These are phyloP conservation scores for Girardinichthys multiradiatus DNA, from an alignment of 2,113 vertebrate species.

Conservation along the genomic window DNA sequence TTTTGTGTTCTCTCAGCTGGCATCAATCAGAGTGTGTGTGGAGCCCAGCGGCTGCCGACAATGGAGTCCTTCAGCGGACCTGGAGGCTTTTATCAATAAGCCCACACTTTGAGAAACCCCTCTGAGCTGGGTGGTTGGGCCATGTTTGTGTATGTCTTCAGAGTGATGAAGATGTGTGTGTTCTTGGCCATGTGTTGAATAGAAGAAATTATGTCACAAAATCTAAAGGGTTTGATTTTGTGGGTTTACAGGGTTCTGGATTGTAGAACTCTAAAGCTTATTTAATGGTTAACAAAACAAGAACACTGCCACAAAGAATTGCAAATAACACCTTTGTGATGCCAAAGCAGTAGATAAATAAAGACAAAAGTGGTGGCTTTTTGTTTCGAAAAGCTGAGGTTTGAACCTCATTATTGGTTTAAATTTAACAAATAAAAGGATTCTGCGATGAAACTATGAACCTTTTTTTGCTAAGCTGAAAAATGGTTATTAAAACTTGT, in stretches of 20 bases:
- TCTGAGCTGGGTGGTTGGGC: slow-evolving; percentile 23
- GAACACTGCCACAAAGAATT: not conserved
- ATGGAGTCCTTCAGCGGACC: slow-evolving; percentile 82
- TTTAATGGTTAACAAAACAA: not conserved
- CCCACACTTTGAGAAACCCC: slow-evolving; percentile 32
- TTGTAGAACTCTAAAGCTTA: not conserved
- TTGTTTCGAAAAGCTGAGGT: not conserved
- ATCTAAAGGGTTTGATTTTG: too few species aligned
- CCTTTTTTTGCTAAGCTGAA: not conserved
- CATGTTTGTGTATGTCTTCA: slow-evolving; percentile 22
- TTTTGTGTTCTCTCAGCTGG: slow-evolving; percentile 86
- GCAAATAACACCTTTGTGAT: not conserved
- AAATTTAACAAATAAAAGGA: not conserved
- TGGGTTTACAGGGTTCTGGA: not conserved
- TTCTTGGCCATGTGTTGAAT: not conserved
- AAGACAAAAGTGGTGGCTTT: not conserved
- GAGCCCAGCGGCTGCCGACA: slow-evolving; percentile 70
- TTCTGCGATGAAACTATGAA: not conserved
- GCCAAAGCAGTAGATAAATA: not conserved
- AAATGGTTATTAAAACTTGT: too few species aligned
- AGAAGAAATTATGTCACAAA: slow-evolving; percentile 4
- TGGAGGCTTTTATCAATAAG: slow-evolving; percentile 80
- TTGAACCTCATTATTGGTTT: not conserved
- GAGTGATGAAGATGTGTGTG: slow-evolving; percentile 15
- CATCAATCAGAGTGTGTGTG: slow-evolving; percentile 81